Base-by-base conservation (phyloP, 2,797 vertebrate species). In the Lutra lutra region DNA sequence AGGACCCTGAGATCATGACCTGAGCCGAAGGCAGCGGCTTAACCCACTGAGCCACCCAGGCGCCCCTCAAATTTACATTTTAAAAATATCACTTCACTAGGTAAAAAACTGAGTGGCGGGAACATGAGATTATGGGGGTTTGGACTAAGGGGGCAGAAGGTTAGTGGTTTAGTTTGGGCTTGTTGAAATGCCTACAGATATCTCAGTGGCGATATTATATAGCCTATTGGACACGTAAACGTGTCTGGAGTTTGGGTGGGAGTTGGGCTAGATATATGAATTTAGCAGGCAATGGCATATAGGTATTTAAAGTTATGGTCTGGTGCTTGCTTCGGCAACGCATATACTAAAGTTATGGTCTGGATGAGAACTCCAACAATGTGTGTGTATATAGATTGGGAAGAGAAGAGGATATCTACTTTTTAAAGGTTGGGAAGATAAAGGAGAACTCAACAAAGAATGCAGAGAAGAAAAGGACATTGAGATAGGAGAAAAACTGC, bases 261-360 rank as follows among this genome's bases (percentile, higher is more conserved):
- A 75, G 14, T 75, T 75, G 15, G 14, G 38, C 9, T 83, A 27
- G 7, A 32, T 40, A 54, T 25, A 21, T 51, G 27, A 51, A 82
- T 46, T 64, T 91, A 46, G 60, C 35, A 92, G 60, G 29, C 70
- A 84, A 27, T 60, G 68, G 48, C 25, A 48, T 23, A 54, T 66
- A 94, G 17, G 54, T 54, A 94, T 80, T 82, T 91, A 82, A 94
- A 91, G 48, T 82, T 82, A 86, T 46, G 77, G 7, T 83, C 29
- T 83, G 32, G 18, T 51, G 48, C 48, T 51, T 4, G 15, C 48
- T 51, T 17, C 15, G 15, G 48, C 48, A 51, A 14, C 48, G 15
- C 14, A 51, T 51, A 51, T 51, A 51, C 48, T 91, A 82, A 94
- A 91, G 48, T 82, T 82, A 86, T 46, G 77, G 13, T 77, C 29